Evolutionary conservation across 2,888 invertebrate species (phyloP).

Genomic region (Acanthococcus lagerstroemiae): DNA sequence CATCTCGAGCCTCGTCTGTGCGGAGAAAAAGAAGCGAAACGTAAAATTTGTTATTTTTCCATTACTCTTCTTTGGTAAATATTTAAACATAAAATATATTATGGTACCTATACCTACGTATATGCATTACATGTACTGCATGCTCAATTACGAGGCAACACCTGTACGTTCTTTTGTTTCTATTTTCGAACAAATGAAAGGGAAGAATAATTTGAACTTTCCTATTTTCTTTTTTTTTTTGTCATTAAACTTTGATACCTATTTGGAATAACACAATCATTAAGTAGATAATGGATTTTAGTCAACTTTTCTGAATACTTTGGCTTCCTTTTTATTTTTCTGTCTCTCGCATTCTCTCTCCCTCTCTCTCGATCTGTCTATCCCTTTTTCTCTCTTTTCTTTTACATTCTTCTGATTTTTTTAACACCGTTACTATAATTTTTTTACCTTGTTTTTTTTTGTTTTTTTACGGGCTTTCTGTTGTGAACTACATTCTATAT

Average conservation of each 20-base stretch:
- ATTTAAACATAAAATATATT: neutral
- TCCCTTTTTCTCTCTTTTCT: slow-evolving; percentile 22
- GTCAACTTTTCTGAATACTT: no score
- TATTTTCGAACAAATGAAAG: no score
- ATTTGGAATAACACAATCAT: no score
- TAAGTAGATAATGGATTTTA: no score
- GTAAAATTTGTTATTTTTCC: neutral
- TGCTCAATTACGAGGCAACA: neutral
- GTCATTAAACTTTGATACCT: no score
- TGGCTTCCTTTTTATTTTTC: neutral
- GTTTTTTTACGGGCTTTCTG: slow-evolving; percentile 18
- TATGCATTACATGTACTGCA: neutral
- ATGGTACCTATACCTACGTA: neutral
- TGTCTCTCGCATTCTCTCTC: slow-evolving; percentile 38
- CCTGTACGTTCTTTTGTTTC: neutral
- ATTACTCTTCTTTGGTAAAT: neutral
- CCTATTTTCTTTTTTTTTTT: no score
- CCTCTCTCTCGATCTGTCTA: slow-evolving; percentile 8
- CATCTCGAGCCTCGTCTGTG: slow-evolving; percentile 22
- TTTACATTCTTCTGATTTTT: slow-evolving; percentile 9
- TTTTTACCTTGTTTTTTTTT: neutral
- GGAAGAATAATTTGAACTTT: no score
- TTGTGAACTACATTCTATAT: no score
- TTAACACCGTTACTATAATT: neutral
- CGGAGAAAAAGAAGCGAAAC: slow-evolving; percentile 28